Base-by-base conservation (phyloP, 2,797 vertebrate genomes). In the Esox lucius region DNA sequence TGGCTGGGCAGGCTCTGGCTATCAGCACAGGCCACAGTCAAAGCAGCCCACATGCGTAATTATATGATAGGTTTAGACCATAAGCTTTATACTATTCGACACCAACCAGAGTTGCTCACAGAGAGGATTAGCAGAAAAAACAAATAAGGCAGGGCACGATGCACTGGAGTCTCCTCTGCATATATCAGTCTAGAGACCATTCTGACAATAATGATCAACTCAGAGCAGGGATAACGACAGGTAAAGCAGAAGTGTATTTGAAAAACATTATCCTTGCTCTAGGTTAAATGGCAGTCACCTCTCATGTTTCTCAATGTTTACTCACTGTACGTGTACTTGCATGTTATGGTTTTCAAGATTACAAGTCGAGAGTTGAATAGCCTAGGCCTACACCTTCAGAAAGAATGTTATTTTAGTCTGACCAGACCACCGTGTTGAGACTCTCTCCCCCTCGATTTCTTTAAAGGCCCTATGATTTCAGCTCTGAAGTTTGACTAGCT, bases 1-100 rank as follows among this genome's bases (percentile, higher is more conserved):
- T 17, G 13, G 73, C 71, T 78, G 75, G 8, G 68, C 78, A 77
- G 77, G 51, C 24, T 42, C 59, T 70, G 68, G 28, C 69, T 24
- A 62, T 82, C 65, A 68, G 59, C 24, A 49, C 33, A 68, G 56
- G 12, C 48, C 68, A 73, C 73, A 6, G 15, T 71, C 70, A 64
- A 72, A 72, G 53, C 83, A 74, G 59, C 22, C 53, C 53, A 26
- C 56, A 26, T 5, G 15, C 62, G 74, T 73, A 73, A 77, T 42
- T 72, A 78, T 79, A 76, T 68, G 24, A 7, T 15, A 13, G 53
- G 74, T 70, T 65, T 42, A 28, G 70, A 59, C 61, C 35, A 39
- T 33, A 35, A 31, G 64, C n/a, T 28, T 42, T 26, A 39, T 6
- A 71, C 2, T 22, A 64, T 46, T 61, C 12, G 17, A 62, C 31